These are phyloP conservation scores for Mythimna vitellina DNA, from an alignment of 2,888 invertebrate species.

Conservation along the genomic window DNA sequence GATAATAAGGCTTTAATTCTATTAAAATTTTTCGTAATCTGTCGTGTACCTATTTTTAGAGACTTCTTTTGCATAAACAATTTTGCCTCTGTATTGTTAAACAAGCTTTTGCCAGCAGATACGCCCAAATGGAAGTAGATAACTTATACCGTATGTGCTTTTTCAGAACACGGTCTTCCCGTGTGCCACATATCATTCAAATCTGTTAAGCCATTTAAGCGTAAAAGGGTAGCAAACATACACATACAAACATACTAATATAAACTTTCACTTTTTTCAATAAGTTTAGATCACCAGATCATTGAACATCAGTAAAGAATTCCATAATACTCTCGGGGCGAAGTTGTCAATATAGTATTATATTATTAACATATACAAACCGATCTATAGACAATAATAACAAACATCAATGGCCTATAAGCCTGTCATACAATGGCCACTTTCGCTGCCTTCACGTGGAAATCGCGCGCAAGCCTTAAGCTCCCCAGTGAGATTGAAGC, in stretches of 20 bases:
- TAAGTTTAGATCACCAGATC: background rate
- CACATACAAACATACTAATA: too few species aligned
- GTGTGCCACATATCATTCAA: too few species aligned
- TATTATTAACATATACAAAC: background rate
- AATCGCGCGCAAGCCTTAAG: conserved; percentile 77
- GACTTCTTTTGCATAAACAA: background rate
- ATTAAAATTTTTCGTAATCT: background rate
- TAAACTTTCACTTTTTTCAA: too few species aligned
- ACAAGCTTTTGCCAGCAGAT: too few species aligned
- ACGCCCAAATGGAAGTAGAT: too few species aligned
- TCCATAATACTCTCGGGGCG: background rate
- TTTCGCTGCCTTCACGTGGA: conserved; percentile 85
- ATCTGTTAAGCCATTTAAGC: too few species aligned
- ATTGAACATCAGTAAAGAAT: background rate
- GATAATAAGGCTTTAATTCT: too few species aligned
- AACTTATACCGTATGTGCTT: too few species aligned
- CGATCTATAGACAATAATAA: conserved; percentile 38
- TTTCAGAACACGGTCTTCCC: too few species aligned
- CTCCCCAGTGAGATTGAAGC: conserved; percentile 77
- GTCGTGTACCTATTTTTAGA: background rate
- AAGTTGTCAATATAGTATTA: background rate
- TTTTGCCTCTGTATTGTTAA: too few species aligned
- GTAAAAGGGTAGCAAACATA: too few species aligned
- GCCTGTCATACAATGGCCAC: conserved; percentile 68
- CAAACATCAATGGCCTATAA: conserved; percentile 48